Evolutionary conservation across 2,888 invertebrate species (phyloP).

Genomic region (Drosophila robusta): DNA sequence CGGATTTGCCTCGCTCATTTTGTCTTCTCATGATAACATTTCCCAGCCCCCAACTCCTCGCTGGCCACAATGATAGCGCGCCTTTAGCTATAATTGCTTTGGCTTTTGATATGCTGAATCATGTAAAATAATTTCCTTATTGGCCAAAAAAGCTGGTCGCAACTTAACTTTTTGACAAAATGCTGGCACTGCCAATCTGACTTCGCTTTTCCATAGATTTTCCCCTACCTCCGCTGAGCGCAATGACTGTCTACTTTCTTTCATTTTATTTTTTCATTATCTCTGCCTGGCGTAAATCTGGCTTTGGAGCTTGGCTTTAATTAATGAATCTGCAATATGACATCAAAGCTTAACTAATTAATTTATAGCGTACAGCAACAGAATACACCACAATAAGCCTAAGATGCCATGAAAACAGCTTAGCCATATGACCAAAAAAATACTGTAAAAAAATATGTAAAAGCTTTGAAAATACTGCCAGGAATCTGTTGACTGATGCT

Average conservation of each 20-base stretch:
- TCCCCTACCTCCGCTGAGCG: slow-evolving; percentile 2
- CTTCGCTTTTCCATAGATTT: slow-evolving; percentile 19
- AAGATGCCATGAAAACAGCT: slow-evolving; percentile 24
- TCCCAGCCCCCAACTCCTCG: not conserved
- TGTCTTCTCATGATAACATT: slow-evolving; percentile 38
- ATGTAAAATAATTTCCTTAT: slow-evolving; percentile 74
- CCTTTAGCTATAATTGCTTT: slow-evolving; percentile 72
- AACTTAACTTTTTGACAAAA: slow-evolving; percentile 74
- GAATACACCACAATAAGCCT: slow-evolving; percentile 16
- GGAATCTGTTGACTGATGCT: slow-evolving; percentile 1
- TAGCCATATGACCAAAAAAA: not conserved
- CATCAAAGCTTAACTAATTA: slow-evolving; percentile 71
- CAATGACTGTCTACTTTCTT: slow-evolving; percentile 53
- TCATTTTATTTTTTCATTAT: slow-evolving; percentile 56
- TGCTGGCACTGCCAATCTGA: slow-evolving; percentile 34
- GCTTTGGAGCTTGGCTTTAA: slow-evolving; percentile 58
- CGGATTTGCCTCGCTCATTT: slow-evolving; percentile 14
- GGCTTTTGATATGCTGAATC: slow-evolving; percentile 67
- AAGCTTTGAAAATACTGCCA: slow-evolving; percentile 9
- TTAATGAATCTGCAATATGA: slow-evolving; percentile 72
- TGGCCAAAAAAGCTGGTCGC: slow-evolving; percentile 47
- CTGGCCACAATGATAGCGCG: slow-evolving; percentile 58
- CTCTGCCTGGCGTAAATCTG: slow-evolving; percentile 63
- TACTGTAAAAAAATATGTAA: slow-evolving; percentile 2
- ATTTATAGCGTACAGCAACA: slow-evolving; percentile 55